Evolutionary conservation across 2,888 invertebrate genomes (phyloP), one percentile per base, ranked within the genome.

Genomic region (Dorcus parallelipipedus): DNA sequence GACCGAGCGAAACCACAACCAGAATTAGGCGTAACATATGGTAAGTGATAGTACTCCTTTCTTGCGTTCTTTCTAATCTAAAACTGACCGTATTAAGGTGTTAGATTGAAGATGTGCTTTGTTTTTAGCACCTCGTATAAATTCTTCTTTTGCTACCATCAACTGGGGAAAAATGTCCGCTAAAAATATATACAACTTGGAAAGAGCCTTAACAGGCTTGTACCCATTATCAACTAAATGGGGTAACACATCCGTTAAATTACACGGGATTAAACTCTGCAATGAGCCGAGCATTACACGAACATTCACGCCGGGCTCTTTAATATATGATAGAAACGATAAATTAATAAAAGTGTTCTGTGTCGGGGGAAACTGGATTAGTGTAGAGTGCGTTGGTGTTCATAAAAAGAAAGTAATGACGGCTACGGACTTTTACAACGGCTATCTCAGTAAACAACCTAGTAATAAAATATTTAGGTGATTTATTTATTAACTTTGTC

Each of bases 391-490:
- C 66, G 65, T 94, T 56, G 82, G 85, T 70, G 76, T 93, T 58
- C 80, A 85, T 65, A 87, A 87, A 8, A 88, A 85, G 74, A 88
- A 84, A 74, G 80, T 83, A 68, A 91, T 95, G 85, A 84, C 82
- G 51, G 91, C 93, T 3, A 70, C 78, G 67, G 93, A 93, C 73
- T 97, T 97, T 80, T 86, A 86, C 76, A 94, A 94, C 81, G 95
- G 95, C 7, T 95, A 87, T 77, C 78, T 95, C 38, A 85, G 83
- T 71, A 88, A 88, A 79, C 61, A 63, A 47, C 33, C 77, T 67
- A 66, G 68, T 40, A 67, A 69, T 49, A 78, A 76, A 72, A 78
- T 69, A 69, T 78, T 78, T 77, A 73, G 69, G 67, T 77, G 69
- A 73, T 58, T 55, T 48, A 40, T 51, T n/a, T 57, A 54, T 40